Base-by-base conservation (phyloP, 2,888 invertebrate genomes). In the Leptinotarsa haldemani region DNA sequence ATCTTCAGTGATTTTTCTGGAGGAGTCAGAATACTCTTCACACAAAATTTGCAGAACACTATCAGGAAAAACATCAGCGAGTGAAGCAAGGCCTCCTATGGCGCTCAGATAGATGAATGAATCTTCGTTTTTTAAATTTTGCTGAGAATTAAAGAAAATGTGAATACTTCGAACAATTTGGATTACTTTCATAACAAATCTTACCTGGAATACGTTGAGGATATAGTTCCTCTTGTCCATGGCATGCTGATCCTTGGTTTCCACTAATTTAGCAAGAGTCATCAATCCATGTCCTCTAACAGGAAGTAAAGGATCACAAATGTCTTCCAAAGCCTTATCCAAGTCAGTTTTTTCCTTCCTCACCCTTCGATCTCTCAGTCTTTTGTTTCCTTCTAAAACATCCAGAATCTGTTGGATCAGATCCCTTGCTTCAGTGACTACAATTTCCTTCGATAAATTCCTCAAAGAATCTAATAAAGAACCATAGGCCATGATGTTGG, bases 81-180 rank as follows among this genome's bases (percentile, higher is more conserved):
- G 87, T 1, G 92, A 89, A 12, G 93, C 91, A 65, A 96, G 86
- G 1, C 94, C 95, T 83, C 93, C 93, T 20, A 96, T 92, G 2
- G 95, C 93, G 73, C 92, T 90, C 76, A 97, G 87, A 85, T 96
- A 97, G 73, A 97, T 89, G 84, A 95, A 97, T 0, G 96, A 93
- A 84, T 97, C 97, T 15, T 91, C 88, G 81, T 96, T 91, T 83
- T 91, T 92, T 1, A 97, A 85, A 87, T 93, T 93, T 86, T 94
- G 92, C 92, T 93, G 71, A 80, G 72, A 88, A 89, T 83, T 76
- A 82, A 58, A 73, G 70, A 67, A 64, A 9, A 40, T 40, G 30
- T 30, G 40, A 40, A 40, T 40, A 40, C 9, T 40, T 2, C 40
- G 15, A n/a, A n/a, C 15, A 50, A n/a, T 12, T 5, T n/a, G 20